Evolutionary conservation across 1,140 invertebrate genomes (phyloP), one percentile per base, ranked within the genome.

Genomic region (Aethina tumida): DNA sequence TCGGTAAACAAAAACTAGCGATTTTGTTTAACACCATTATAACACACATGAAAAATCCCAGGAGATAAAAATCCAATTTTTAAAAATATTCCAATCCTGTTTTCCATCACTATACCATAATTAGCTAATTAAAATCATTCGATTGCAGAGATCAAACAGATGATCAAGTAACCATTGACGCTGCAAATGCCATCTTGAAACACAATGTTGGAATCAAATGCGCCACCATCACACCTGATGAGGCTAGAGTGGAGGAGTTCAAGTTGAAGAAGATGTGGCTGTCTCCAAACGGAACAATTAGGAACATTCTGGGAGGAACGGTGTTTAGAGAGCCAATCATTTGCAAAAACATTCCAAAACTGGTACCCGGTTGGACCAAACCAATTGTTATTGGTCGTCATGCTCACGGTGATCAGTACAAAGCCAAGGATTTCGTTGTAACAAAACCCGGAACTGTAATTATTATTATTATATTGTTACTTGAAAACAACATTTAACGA

Each of bases 241-340:
- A 93, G 63, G 74, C 77, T 39, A 69, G 88, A 60, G 85, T 92
- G 8, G 75, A 90, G 77, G 89, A 93, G 67, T 93, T 91, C 61
- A 87, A 89, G 35, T 61, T 93, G 48, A 93, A 93, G 63, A 84
- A 90, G 60, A 93, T 93, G 89, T 93, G 88, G 88, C 70, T 80
- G 9, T 85, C 81, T 38, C 89, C 89, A 1, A 93, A 93, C 62
- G 89, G 89, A 10, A 92, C 89, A 0, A 90, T 93, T 50, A 70
- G 89, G 54, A 92, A 93, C 60, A 92, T 93, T 52, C 66, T 93
- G 9, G 88, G 88, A 4, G 88, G 88, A 2, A 92, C 87, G 0
- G 87, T 92, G 9, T 93, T 93, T 64, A 69, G 89, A 29, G 89
- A 92, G 58, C 87, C 89, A 5, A 93, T 93, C 52, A 62, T 94